A percentile compares a stretch with the other conserved stretches of the same genome.
Conservation (phyloP, 2,797 vertebrate genomes). For the Psittacula echo region DNA sequence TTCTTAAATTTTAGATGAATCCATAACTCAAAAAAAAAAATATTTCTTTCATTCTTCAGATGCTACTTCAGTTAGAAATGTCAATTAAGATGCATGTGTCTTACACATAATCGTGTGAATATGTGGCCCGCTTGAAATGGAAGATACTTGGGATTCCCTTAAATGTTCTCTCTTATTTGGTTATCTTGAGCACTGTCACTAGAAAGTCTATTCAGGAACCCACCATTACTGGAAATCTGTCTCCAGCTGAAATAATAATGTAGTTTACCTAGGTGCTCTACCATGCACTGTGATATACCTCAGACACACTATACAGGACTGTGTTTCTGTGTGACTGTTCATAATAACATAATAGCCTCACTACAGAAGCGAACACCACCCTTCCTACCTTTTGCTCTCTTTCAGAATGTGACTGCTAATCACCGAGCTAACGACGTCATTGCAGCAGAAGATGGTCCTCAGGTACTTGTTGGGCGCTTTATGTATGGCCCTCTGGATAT, state of each 20-base stretch:
- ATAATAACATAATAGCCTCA: background rate
- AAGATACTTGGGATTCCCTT: background rate
- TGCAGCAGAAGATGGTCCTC: constrained; percentile 90
- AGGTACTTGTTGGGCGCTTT: constrained; percentile 93
- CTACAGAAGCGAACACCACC: background rate
- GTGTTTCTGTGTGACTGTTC: background rate
- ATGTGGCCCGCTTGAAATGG: background rate
- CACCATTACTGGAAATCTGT: background rate
- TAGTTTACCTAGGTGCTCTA: background rate
- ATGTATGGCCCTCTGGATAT: constrained; percentile 99
- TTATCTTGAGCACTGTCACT: background rate
- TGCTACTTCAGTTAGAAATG: background rate
- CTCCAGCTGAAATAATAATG: background rate
- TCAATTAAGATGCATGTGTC: background rate
- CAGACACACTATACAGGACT: background rate
- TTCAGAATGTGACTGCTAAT: constrained; percentile 95
- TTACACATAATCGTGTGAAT: background rate
- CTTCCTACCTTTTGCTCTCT: background rate
- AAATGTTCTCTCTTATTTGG: background rate
- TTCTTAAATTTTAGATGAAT: background rate
- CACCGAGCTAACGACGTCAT: constrained; percentile 96
- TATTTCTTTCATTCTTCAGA: background rate
- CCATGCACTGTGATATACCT: background rate
- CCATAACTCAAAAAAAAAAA: background rate
- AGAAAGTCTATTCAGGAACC: background rate